phyloP scores from a whole-genome alignment of 2,888 invertebrate genomes.

The Linnaemya vulpina region DNA sequence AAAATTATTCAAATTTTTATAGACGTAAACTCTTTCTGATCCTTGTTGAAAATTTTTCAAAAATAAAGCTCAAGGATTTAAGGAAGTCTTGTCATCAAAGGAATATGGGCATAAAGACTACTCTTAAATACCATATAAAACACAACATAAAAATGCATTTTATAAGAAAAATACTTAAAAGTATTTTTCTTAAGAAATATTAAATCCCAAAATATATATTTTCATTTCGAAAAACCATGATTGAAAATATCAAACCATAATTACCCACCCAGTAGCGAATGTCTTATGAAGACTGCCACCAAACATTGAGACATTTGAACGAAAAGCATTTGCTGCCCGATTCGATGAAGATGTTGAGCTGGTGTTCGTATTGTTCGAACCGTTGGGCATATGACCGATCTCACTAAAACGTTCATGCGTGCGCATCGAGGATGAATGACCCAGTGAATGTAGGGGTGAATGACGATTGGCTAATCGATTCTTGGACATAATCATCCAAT shows the following conservation, averaged over 20 bases:
- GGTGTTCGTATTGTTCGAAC: slow-evolving; percentile 76
- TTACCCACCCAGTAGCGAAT: slow-evolving; percentile 86
- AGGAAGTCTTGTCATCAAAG: too few species aligned
- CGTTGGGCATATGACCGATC: slow-evolving; percentile 80
- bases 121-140: too few species aligned
- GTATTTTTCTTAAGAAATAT: not conserved
- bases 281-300: slow-evolving; percentile 88
- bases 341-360: slow-evolving; percentile 75
- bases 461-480: slow-evolving; percentile 85
- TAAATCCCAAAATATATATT: not conserved
- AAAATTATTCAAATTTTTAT: too few species aligned
- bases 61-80: too few species aligned
- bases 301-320: slow-evolving; percentile 85
- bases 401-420: slow-evolving; percentile 83
- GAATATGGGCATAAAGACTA: too few species aligned
- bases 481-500: slow-evolving; percentile 90
- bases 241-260: slow-evolving; percentile 54
- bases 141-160: too few species aligned
- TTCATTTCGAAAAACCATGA: too few species aligned
- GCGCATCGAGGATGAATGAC: slow-evolving; percentile 83
- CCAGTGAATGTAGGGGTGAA: slow-evolving; percentile 82
- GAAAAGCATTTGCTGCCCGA: slow-evolving; percentile 79
- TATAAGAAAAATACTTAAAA: not conserved
- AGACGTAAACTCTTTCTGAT: too few species aligned
- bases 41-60: too few species aligned